These are phyloP conservation scores for Baronia brevicornis DNA, from an alignment of 2,888 invertebrate genomes.

Conservation along the genomic window DNA sequence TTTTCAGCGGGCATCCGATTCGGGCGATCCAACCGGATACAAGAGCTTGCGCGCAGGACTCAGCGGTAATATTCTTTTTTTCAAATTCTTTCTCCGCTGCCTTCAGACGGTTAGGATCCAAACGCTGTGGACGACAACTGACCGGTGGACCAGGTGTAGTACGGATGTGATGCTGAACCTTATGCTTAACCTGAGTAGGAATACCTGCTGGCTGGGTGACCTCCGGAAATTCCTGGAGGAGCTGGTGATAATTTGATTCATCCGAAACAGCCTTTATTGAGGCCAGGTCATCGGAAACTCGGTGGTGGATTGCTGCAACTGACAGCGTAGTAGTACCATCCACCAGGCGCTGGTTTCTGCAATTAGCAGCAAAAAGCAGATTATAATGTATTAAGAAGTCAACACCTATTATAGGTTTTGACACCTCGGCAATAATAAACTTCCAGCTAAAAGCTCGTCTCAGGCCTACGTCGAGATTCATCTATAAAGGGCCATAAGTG, in stretches of 20 bases:
- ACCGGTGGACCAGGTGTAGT: slow-evolving; percentile 20
- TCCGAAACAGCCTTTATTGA: slow-evolving; percentile 13
- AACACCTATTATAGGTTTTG: slow-evolving; percentile 34
- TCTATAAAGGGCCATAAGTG: too few species aligned
- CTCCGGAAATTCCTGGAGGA: slow-evolving; percentile 13
- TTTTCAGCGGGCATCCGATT: too few species aligned
- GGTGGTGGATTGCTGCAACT: not conserved
- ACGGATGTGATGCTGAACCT: slow-evolving; percentile 14
- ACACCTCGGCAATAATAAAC: slow-evolving; percentile 32
- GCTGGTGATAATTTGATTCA: slow-evolving; percentile 9
- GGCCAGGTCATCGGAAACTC: slow-evolving; percentile 8
- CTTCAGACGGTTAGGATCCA: slow-evolving; percentile 14
- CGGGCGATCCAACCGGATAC: too few species aligned
- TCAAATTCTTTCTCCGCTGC: slow-evolving; percentile 20
- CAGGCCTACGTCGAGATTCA: slow-evolving; percentile 17
- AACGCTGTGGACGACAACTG: slow-evolving; percentile 14
- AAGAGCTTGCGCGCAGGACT: too few species aligned
- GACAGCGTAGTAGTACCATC: slow-evolving; percentile 18
- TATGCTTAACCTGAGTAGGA: slow-evolving; percentile 7
- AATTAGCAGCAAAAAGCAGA: slow-evolving; percentile 31
- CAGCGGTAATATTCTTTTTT: too few species aligned
- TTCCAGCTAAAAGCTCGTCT: slow-evolving; percentile 26
- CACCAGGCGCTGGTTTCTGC: slow-evolving; percentile 22
- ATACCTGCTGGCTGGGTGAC: slow-evolving; percentile 12
- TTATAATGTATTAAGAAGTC: slow-evolving; percentile 31